Conservation (phyloP, 2,113 vertebrate genomes). For the Ancistrus triradiatus region DNA sequence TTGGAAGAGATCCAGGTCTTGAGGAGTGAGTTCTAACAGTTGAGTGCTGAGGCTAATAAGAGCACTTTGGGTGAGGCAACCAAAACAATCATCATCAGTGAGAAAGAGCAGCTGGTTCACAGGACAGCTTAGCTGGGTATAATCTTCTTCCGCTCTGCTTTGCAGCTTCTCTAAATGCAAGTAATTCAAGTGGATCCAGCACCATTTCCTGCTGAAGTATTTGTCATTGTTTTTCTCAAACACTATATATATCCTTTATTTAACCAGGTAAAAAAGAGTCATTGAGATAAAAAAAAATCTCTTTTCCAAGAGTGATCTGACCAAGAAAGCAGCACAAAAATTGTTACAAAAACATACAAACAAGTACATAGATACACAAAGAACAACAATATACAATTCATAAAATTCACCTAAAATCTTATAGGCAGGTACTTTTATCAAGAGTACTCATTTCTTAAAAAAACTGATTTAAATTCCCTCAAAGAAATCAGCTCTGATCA, state of each 20-base stretch:
- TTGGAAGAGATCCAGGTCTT: neutral
- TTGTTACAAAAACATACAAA: too few species aligned
- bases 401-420: too few species aligned
- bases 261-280: neutral
- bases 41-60: slow-evolving; percentile 9
- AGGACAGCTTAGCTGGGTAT: neutral
- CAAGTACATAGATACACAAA: too few species aligned
- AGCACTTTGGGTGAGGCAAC: neutral
- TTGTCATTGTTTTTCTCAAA: neutral
- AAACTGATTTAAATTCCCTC: too few species aligned
- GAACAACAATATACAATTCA: too few species aligned
- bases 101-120: slow-evolving; percentile 22
- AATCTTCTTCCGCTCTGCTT: slow-evolving; percentile 9
- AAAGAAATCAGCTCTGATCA: too few species aligned
- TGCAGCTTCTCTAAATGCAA: neutral
- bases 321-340: neutral
- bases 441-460: too few species aligned
- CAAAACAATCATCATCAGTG: slow-evolving; percentile 19
- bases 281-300: neutral
- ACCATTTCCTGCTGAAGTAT: neutral
- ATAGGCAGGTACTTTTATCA: too few species aligned
- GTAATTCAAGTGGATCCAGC: neutral
- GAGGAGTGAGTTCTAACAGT: neutral
- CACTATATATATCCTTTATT: neutral
- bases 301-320: too few species aligned